phyloP scores from a whole-genome alignment of 2,888 invertebrate genomes.

The Cremastinae sp. region DNA sequence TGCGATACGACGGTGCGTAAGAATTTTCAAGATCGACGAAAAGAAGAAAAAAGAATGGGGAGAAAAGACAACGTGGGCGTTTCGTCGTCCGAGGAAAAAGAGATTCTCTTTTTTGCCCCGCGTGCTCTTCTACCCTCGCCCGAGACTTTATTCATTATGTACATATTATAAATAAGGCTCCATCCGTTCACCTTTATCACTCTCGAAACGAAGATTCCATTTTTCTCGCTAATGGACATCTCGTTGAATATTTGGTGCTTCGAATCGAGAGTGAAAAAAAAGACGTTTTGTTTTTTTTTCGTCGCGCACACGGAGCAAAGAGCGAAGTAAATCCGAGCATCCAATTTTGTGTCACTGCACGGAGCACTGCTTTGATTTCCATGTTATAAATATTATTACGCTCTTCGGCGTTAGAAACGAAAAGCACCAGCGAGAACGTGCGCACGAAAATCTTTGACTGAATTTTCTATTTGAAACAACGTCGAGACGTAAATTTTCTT shows the following conservation, averaged over 20 bases:
- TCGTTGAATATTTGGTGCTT: slow-evolving; percentile 50
- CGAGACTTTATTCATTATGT: slow-evolving; percentile 9
- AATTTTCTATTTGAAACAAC: too few relatives aligned
- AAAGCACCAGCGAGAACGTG: too few relatives aligned
- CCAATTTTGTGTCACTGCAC: too few relatives aligned
- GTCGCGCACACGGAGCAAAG: slow-evolving; percentile 29
- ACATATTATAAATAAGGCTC: slow-evolving; percentile 7
- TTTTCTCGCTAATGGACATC: slow-evolving; percentile 54
- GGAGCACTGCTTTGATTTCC: too few relatives aligned
- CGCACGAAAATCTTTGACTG: too few relatives aligned
- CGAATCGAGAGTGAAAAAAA: too few relatives aligned
- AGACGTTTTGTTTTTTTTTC: too few relatives aligned
- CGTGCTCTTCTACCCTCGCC: slow-evolving; percentile 15
- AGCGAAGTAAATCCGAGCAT: too few relatives aligned
- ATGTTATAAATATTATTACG: too few relatives aligned
- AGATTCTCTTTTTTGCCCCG: slow-evolving; percentile 20
- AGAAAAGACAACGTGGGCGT: slow-evolving; percentile 31
- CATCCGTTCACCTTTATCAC: slow-evolving; percentile 25
- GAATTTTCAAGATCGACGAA: not conserved
- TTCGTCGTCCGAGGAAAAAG: slow-evolving; percentile 16
- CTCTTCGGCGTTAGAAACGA: too few relatives aligned
- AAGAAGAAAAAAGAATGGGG: slow-evolving; percentile 6
- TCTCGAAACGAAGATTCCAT: slow-evolving; percentile 36
- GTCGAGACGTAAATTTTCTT: too few relatives aligned
- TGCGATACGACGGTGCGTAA: slow-evolving; percentile 15